Percentiles rank a stretch among this genome's conserved stretches.
These are phyloP conservation scores for Stenoptilia bipunctidactyla DNA, from an alignment of 2,888 invertebrate species.

Conservation along the genomic window DNA sequence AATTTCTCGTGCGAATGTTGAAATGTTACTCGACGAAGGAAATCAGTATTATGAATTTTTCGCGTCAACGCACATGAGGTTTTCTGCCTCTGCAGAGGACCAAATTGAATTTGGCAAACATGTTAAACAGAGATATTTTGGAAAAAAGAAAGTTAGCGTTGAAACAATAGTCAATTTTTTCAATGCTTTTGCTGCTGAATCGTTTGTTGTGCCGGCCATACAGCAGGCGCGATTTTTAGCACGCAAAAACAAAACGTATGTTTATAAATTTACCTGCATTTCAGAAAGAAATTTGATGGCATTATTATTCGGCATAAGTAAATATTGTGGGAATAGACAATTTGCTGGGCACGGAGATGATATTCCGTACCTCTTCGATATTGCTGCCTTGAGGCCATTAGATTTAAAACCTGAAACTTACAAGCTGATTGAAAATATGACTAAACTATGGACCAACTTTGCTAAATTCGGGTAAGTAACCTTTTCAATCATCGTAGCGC, in stretches of 20 bases:
- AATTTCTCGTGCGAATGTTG: conserved; percentile 8
- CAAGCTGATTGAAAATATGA: conserved; percentile 23
- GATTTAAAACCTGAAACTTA: conserved; percentile 17
- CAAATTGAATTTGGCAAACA: conserved; percentile 23
- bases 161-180: conserved; percentile 19
- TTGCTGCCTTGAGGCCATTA: conserved; percentile 9
- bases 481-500: no score
- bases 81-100: conserved; percentile 14
- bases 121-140: conserved; percentile 22
- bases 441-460: conserved; percentile 31
- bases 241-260: conserved; percentile 22
- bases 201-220: conserved; percentile 18
- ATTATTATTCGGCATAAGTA: conserved; percentile 13
- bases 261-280: conserved; percentile 25
- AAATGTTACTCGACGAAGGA: conserved; percentile 16
- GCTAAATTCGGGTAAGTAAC: conserved; percentile 35
- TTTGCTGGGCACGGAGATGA: conserved; percentile 27
- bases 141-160: conserved; percentile 14
- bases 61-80: conserved; percentile 17
- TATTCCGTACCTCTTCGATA: conserved; percentile 20
- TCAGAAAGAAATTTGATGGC: conserved; percentile 25
- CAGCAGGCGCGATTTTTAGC: conserved; percentile 19
- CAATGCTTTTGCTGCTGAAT: conserved; percentile 19
- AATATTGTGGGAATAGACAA: conserved; percentile 14
- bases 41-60: conserved; percentile 20